Conservation (phyloP, 2,797 vertebrate genomes). For the Molossus molossus region DNA sequence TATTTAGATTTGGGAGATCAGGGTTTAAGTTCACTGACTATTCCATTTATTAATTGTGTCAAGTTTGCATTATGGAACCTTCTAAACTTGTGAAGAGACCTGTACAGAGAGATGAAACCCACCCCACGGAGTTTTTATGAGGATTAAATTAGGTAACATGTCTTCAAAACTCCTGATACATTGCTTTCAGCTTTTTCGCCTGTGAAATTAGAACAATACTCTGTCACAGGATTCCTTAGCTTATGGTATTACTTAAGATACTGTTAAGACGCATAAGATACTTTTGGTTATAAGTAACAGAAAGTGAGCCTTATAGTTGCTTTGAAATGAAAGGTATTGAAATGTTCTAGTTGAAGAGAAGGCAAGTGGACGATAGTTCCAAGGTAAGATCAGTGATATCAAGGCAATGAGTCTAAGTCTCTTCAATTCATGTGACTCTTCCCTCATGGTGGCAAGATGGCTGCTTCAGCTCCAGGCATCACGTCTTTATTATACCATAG, state of each 20-base stretch:
- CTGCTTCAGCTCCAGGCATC: background rate
- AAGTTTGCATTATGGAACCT: background rate
- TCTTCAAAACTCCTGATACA: background rate
- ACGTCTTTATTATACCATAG: background rate
- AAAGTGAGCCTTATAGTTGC: background rate
- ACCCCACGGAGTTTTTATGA: background rate
- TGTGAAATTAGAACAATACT: background rate
- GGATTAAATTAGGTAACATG: background rate
- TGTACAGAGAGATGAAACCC: background rate
- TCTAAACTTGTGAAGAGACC: background rate
- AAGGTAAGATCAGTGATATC: background rate
- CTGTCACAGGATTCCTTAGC: background rate
- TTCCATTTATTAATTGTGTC: background rate
- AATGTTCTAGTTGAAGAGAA: background rate
- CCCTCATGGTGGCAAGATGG: background rate
- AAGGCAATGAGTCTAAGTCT: background rate
- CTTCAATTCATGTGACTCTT: background rate
- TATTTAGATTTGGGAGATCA: background rate
- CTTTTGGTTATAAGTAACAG: conserved; percentile 11
- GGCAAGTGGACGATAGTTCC: background rate
- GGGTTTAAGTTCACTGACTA: background rate
- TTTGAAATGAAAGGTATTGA: conserved; percentile 26
- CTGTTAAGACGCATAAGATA: background rate
- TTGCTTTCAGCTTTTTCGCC: background rate
- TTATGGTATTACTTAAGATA: conserved; percentile 14